phyloP scores from a whole-genome alignment of 1,140 invertebrate species.

The Nixonia krombeini region DNA sequence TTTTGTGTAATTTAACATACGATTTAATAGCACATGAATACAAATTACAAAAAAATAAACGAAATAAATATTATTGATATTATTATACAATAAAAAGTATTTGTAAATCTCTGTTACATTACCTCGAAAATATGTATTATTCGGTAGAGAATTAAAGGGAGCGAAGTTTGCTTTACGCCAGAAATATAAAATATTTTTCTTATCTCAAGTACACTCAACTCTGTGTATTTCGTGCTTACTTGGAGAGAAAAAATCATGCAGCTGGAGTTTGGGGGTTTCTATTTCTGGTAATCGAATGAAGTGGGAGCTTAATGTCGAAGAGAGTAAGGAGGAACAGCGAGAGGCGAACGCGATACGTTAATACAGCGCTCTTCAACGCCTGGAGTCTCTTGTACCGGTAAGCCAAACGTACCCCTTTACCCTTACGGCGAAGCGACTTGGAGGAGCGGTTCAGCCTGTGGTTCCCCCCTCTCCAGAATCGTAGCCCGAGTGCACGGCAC shows the following conservation, averaged over 20 bases:
- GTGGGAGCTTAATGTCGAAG: constrained; percentile 9
- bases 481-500: constrained; percentile 6
- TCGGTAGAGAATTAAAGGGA: no score
- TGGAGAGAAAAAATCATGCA: no score
- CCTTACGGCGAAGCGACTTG: no score
- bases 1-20: no score
- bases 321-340: constrained; percentile 5
- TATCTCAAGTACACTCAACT: neutral
- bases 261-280: constrained; percentile 10
- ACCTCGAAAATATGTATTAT: no score
- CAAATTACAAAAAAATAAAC: no score
- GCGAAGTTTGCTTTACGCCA: no score
- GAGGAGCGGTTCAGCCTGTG: constrained; percentile 5
- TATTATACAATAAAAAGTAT: no score
- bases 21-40: no score
- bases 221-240: neutral
- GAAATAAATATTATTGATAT: no score
- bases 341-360: constrained; percentile 6
- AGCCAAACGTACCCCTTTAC: constrained; percentile 11
- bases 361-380: constrained; percentile 11
- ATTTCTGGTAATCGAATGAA: constrained; percentile 27
- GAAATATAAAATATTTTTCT: neutral
- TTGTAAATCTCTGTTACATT: no score
- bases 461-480: constrained; percentile 6
- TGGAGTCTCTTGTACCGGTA: neutral